phyloP scores from a whole-genome alignment of 2,797 vertebrate species.

The Amblyopsis hoosieri region DNA sequence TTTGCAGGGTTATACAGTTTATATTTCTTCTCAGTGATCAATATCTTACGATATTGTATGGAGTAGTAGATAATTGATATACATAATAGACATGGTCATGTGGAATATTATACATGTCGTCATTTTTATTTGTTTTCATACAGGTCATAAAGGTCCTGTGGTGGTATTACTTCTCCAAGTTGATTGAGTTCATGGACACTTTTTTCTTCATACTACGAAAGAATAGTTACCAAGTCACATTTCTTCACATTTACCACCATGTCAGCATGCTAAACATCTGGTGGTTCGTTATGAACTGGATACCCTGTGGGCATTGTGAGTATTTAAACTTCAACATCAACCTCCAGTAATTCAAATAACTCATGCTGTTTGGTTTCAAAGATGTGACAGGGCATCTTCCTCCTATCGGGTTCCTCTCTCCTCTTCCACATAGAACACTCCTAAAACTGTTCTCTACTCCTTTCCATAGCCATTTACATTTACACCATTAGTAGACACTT shows the following conservation, averaged over 20 bases:
- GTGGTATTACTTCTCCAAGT: conserved; percentile 99
- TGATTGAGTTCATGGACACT: conserved; percentile 98
- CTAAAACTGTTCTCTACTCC: too few relatives aligned
- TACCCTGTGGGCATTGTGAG: conserved; percentile 98
- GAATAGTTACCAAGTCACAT: conserved; percentile 95
- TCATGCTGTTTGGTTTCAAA: conserved; percentile 2
- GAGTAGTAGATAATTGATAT: background rate
- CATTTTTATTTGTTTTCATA: conserved; percentile 3
- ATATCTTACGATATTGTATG: background rate
- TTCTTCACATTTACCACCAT: conserved; percentile 96
- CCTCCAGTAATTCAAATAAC: conserved; percentile 30
- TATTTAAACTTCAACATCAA: conserved; percentile 44
- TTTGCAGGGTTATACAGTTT: background rate
- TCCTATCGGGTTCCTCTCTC: too few relatives aligned
- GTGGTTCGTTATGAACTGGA: conserved; percentile 99
- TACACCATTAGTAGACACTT: too few relatives aligned
- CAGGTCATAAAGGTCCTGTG: conserved; percentile 91
- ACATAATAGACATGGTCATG: background rate
- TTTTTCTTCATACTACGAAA: conserved; percentile 97
- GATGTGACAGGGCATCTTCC: too few relatives aligned
- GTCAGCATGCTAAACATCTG: conserved; percentile 95
- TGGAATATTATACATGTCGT: too few relatives aligned
- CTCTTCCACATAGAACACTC: too few relatives aligned
- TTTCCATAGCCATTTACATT: too few relatives aligned
- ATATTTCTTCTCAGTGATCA: background rate